These are phyloP conservation scores for Hydra vulgaris DNA, from an alignment of 30 jellyfish, hydroid and myxozoan genomes.

Conservation along the genomic window DNA sequence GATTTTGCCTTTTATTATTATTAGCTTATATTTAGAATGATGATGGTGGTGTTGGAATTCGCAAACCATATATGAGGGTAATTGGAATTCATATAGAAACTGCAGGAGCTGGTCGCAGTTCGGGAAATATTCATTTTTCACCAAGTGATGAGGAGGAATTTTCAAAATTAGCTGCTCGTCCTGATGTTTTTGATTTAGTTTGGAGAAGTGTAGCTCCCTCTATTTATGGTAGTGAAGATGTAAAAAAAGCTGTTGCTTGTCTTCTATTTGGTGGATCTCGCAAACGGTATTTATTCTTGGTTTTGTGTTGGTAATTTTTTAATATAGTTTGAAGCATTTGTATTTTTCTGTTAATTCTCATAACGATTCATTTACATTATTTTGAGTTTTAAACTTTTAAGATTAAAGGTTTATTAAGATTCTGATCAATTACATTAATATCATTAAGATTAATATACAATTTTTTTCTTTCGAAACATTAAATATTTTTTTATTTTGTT, in stretches of 20 bases:
- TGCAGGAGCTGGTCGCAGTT: conserved; percentile 86
- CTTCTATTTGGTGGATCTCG: conserved; percentile 99
- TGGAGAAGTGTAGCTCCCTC: conserved; percentile 98
- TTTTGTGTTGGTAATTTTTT: background rate
- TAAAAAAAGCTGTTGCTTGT: conserved; percentile 95
- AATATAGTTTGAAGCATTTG: background rate
- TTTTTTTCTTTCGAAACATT: too few species aligned
- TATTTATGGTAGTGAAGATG: conserved; percentile 91
- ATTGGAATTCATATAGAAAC: conserved; percentile 93
- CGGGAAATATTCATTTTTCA: conserved; percentile 64
- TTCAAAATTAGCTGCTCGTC: conserved; percentile 65
- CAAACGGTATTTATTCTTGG: conserved; percentile 45
- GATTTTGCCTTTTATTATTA: too few species aligned
- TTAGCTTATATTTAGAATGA: conserved; percentile 37
- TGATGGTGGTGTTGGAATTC: conserved; percentile 83
- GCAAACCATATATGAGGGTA: conserved; percentile 94
- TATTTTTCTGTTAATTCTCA: too few species aligned
- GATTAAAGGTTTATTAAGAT: background rate
- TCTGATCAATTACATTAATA: too few species aligned
- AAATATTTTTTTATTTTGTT: too few species aligned
- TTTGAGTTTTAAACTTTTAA: background rate
- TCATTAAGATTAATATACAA: too few species aligned
- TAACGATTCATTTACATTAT: background rate
- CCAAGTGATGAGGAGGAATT: conserved; percentile 85
- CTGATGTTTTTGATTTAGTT: conserved; percentile 70